Evolutionary conservation across 35 echinoderm and acorn worm genomes (phyloP), one percentile per base, ranked within the genome.

Genomic region (Ptychodera flava): DNA sequence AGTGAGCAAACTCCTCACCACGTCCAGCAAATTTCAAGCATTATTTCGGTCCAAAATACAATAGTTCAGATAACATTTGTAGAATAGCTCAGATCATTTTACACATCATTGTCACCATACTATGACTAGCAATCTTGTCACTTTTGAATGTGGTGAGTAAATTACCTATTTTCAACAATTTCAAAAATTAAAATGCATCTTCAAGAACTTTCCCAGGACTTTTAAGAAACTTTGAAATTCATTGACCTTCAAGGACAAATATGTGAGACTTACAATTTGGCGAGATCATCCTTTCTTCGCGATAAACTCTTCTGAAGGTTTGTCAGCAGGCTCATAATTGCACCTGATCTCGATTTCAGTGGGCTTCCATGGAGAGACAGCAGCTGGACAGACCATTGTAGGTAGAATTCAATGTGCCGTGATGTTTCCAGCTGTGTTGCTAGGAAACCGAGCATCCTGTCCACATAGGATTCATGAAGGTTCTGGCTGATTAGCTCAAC

Each of bases 341-440:
- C 78, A 16, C 89, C 85, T 15, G 89, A 91, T 0, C 16, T 10
- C 1, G 93, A 85, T 34, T 97, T 93, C 27, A 97, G 52, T n/a
- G 81, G 84, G 12, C 89, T 80, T 31, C 92, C 89, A 87, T 93
- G 92, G 6, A 91, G 64, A 37, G 87, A 89, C 15, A 97, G 82
- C 0, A 97, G 82, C 33, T 76, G 52, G 78, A 93, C 89, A 35
- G 75, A 79, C 95, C 95, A 97, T 28, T 33, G 32, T 22, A 97
- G 84, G 36, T 97, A 97, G 86, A 93, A 97, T 37, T 93, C 95
- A 29, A 97, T 86, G 78, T 97, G 95, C 35, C 86, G 83, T 12
- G 95, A 91, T 0, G 86, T 36, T 27, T 87, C 86, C 36, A 97
- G 86, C 35, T 93, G 92, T 2, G 84, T 82, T 12, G 95, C 89